Evolutionary conservation across 2,797 vertebrate species (phyloP).

Genomic region (Parauchenoglanis ngamensis): DNA sequence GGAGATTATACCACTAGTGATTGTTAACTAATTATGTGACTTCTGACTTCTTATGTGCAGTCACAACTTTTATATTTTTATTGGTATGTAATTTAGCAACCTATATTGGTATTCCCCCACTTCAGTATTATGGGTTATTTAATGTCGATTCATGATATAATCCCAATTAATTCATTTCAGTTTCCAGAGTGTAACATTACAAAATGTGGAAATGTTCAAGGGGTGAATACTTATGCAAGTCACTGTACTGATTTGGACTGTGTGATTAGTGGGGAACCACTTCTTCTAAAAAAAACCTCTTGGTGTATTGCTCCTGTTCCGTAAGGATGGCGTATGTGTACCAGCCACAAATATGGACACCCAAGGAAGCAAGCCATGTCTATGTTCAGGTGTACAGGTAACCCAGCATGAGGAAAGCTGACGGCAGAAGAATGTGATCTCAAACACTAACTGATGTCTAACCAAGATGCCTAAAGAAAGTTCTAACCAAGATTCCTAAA

Average conservation of each 20-base stretch:
- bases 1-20: conserved; percentile 12
- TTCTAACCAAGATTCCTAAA: neutral
- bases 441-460: conserved; percentile 57
- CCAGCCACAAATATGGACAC: conserved; percentile 80
- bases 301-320: conserved; percentile 75
- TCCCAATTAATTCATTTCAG: neutral
- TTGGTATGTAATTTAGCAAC: neutral
- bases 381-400: conserved; percentile 82
- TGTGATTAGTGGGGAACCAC: conserved; percentile 21
- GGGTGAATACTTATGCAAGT: neutral
- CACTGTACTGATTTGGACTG: conserved; percentile 1
- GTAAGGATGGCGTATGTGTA: conserved; percentile 88
- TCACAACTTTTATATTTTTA: neutral
- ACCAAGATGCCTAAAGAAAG: neutral
- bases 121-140: neutral
- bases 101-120: neutral
- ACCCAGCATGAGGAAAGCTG: conserved; percentile 58
- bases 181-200: neutral
- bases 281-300: conserved; percentile 58
- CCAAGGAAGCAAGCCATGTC: conserved; percentile 66
- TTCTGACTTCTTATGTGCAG: neutral
- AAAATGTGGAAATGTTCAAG: neutral
- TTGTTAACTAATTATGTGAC: neutral
- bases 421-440: conserved; percentile 41
- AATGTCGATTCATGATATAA: neutral